Base-by-base conservation (phyloP, 2,113 vertebrate species). In the Manacus vitellinus region DNA sequence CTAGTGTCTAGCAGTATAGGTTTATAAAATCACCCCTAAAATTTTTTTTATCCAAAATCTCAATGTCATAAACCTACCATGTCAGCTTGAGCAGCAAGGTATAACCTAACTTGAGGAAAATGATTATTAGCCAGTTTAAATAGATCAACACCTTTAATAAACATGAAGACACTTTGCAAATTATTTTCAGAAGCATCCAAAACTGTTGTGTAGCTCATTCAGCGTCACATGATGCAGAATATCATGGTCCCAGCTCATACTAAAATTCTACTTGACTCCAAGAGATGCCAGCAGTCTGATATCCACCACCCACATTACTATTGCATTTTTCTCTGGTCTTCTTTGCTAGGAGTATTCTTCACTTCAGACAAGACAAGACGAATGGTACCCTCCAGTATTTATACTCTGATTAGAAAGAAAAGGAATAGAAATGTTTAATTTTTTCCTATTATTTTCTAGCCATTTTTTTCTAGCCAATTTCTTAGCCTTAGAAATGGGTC, bases 201-300 rank as follows among this genome's bases (percentile, higher is more conserved):
- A 70, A 43, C 1, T 43, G 8, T 8, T 24, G 7, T 58, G 23
- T n/a, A n/a, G 8, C 8, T 76, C 16, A 10, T 67, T 70, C 19
- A 46, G n/a, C 66, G 59, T 43, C n/a, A 74, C 47, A n/a, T 2
- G 4, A 46, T 30, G 28, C 6, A 51, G 23, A 62, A 56, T 76
- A 63, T 9, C 39, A 59, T 3, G 1, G 31, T 43, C 9, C 2
- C 17, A 77, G 6, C 14, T 79, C n/a, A 62, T 46, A 6, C 6
- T 22, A 61, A 30, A 79, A 4, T 41, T n/a, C 20, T 37, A 4
- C 12, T 43, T 12, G 10, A 15, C 70, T 89, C 30, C 46, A 28
- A 63, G 81, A 61, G 28, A 28, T 30, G 6, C 7, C 20, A 35
- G 41, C 0, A 1, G 2, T 43, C 44, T 67, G 7, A 49, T 37